Conservation (phyloP, 1,140 invertebrate genomes). For the Zaprionus gabonicus region DNA sequence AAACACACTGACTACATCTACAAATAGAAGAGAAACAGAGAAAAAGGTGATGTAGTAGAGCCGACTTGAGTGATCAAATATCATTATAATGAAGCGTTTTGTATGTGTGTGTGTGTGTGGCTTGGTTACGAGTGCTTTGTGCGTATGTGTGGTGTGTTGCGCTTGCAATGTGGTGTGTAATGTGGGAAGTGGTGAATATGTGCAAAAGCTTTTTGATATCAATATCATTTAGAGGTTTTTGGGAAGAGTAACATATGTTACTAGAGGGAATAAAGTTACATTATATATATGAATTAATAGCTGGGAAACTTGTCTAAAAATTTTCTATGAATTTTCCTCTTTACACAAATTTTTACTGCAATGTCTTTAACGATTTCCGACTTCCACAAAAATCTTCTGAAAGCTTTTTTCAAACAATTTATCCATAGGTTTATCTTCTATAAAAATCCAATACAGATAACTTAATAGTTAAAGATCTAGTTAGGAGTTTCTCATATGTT, state of each 20-base stretch:
- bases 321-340: too few species aligned
- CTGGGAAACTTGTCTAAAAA: neutral
- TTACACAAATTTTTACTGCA: too few species aligned
- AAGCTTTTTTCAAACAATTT: too few species aligned
- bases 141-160: slow-evolving; percentile 15
- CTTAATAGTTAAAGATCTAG: too few species aligned
- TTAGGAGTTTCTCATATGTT: too few species aligned
- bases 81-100: slow-evolving; percentile 35
- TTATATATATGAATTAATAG: neutral
- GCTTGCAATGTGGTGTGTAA: slow-evolving; percentile 4
- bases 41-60: slow-evolving; percentile 69
- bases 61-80: slow-evolving; percentile 42
- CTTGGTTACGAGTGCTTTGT: slow-evolving; percentile 8
- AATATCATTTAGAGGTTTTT: neutral
- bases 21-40: slow-evolving; percentile 87
- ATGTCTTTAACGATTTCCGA: too few species aligned
- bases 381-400: too few species aligned
- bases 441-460: too few species aligned
- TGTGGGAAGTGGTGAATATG: slow-evolving; percentile 18
- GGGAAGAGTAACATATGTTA: neutral
- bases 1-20: slow-evolving; percentile 92
- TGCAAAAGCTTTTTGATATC: slow-evolving; percentile 31
- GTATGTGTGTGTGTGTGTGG: slow-evolving; percentile 2
- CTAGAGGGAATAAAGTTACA: neutral
- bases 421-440: too few species aligned